phyloP scores from a whole-genome alignment of 2,888 invertebrate species.

The Pyrrhosoma nymphula region DNA sequence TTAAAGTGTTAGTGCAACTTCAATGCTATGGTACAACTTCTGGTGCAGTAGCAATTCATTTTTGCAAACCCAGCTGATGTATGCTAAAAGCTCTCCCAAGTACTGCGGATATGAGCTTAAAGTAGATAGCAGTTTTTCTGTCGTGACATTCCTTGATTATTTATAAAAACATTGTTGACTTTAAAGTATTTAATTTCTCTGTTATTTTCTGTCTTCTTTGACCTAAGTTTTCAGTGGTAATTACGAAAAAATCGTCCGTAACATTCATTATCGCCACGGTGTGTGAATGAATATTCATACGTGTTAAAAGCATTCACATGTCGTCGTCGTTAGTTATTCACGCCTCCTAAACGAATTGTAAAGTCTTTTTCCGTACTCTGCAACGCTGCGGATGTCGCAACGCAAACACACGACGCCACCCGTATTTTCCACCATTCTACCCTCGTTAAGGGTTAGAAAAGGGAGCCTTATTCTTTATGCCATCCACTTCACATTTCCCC shows the following conservation, averaged over 20 bases:
- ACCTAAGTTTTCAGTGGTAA: neutral
- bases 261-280: neutral
- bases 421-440: neutral
- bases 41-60: no score
- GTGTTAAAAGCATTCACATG: slow-evolving; percentile 17
- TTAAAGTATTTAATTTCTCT: neutral
- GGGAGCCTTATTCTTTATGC: neutral
- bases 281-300: neutral
- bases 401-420: neutral
- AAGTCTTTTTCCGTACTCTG: neutral
- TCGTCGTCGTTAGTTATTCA: neutral
- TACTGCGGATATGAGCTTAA: neutral
- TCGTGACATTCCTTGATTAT: neutral
- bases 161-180: neutral
- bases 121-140: neutral
- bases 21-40: no score
- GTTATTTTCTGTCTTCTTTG: neutral
- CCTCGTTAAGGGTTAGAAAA: neutral
- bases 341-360: neutral
- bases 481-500: neutral
- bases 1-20: no score
- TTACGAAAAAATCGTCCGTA: neutral
- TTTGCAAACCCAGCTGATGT: no score
- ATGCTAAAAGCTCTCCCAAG: no score
- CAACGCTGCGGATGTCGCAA: neutral